Evolutionary conservation across 2,113 vertebrate genomes (phyloP), one percentile per base, ranked within the genome.

Genomic region (Phalacrocorax carbo): DNA sequence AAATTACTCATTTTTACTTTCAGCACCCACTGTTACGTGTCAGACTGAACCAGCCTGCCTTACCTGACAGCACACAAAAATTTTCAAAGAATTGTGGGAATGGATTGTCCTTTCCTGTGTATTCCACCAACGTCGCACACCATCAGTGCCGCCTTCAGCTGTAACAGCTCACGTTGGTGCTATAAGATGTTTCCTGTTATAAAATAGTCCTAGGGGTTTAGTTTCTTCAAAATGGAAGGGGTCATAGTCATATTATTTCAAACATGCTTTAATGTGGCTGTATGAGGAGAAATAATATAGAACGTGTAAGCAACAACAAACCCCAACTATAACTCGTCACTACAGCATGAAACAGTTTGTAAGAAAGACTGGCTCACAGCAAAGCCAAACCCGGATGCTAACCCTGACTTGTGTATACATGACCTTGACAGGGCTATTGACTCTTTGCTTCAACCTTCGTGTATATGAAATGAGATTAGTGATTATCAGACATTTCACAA

Each of bases 41-140:
- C 48, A 80, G 17, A 46, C 25, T 44, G 46, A 64, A 52, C 27
- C 36, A 71, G 40, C 18, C 2, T 66, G 21, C 19, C 40, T 73
- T 69, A 29, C 46, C 16, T 79, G 40, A 48, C 46, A 77, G 20
- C 8, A 55, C 29, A 17, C 13, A 82, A 49, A 71, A 21, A 10
- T 19, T 48, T 68, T 36, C 6, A 10, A 58, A 73, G 15, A 65
- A 19, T 8, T 65, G 10, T 70, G 11, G 14, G 19, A 58, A 52
- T 75, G 32, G 81, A 26, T 83, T 34, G 30, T 61, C 40, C 34
- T 1, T 79, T 88, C 51, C 17, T 81, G 32, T 15, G 16, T 34
- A 5, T 78, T 79, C 69, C 32, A 25, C 51, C 81, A 58, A 3
- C 0, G 0, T 25, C 4, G 0, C 0, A 2, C 1, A 4, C 55